Conservation (phyloP, 1,140 invertebrate species). For the Heliconius eleuchia region DNA sequence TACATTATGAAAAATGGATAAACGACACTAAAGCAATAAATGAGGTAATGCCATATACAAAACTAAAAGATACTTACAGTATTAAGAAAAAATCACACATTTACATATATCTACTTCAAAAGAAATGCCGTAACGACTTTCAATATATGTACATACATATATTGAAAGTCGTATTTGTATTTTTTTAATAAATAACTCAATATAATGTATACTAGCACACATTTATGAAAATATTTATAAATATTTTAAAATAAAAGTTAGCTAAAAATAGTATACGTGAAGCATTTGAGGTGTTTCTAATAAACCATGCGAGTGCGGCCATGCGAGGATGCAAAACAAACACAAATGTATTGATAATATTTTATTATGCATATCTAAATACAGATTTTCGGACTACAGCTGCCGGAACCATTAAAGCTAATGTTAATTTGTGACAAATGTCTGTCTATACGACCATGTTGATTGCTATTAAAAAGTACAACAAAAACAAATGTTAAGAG, state of each 20-base stretch:
- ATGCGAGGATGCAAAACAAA: slow-evolving; percentile 48
- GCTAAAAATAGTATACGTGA: background rate
- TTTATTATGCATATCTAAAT: slow-evolving; percentile 38
- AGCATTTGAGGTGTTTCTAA: background rate
- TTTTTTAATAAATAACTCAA: too few relatives aligned
- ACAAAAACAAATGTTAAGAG: background rate
- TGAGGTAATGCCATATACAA: slow-evolving; percentile 11
- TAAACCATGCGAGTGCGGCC: slow-evolving; percentile 30
- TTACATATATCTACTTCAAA: background rate
- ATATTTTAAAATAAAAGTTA: background rate
- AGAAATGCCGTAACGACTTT: background rate
- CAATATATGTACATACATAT: background rate
- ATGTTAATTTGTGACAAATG: slow-evolving; percentile 3
- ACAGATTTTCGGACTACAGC: slow-evolving; percentile 20
- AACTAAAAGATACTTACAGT: slow-evolving; percentile 26
- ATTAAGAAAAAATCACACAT: background rate
- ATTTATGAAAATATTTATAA: background rate
- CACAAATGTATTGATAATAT: slow-evolving; percentile 37
- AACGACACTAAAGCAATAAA: slow-evolving; percentile 63
- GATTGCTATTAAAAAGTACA: background rate
- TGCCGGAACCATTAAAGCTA: slow-evolving; percentile 19
- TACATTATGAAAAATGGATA: slow-evolving; percentile 8
- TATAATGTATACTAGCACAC: background rate
- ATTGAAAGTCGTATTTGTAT: too few relatives aligned
- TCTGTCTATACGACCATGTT: background rate